Percentiles rank a stretch among this genome's conserved stretches.
Evolutionary conservation across 2,888 invertebrate genomes (phyloP).

Genomic region (Ectemnius cavifrons): DNA sequence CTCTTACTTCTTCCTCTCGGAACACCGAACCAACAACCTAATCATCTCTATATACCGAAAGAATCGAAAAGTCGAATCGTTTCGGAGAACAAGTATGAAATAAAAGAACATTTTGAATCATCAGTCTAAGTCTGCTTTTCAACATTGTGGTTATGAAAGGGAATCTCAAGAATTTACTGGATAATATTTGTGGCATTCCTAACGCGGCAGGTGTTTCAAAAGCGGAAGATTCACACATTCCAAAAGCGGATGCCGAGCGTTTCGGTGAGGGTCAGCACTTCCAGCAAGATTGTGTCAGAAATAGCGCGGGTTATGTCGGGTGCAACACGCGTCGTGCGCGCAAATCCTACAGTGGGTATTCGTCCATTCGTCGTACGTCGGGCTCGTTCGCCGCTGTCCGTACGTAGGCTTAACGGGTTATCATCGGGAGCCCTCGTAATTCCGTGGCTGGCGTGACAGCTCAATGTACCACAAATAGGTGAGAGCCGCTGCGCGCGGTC

Average conservation of each 20-base stretch:
- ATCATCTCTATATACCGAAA: too few species aligned
- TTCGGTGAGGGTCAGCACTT: not conserved
- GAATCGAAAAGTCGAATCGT: too few species aligned
- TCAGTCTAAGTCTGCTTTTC: too few species aligned
- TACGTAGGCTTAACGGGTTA: slow-evolving; percentile 70
- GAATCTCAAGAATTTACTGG: too few species aligned
- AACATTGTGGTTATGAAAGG: too few species aligned
- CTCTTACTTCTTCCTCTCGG: too few species aligned
- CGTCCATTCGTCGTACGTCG: slow-evolving; percentile 38
- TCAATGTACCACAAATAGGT: slow-evolving; percentile 72
- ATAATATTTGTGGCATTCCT: too few species aligned
- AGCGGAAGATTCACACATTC: too few species aligned
- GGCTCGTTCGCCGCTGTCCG: slow-evolving; percentile 45
- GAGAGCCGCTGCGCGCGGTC: slow-evolving; percentile 45
- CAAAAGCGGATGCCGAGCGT: not conserved
- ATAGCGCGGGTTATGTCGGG: slow-evolving; percentile 11
- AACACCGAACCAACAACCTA: too few species aligned
- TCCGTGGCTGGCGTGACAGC: slow-evolving; percentile 68
- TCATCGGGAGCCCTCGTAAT: slow-evolving; percentile 74
- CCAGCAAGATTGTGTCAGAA: slow-evolving; percentile 36
- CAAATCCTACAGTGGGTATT: slow-evolving; percentile 39
- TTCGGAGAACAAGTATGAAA: too few species aligned
- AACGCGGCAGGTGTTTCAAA: too few species aligned
- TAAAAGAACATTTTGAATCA: too few species aligned
- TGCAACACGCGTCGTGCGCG: slow-evolving; percentile 27